Base-by-base conservation (phyloP, 2,113 vertebrate genomes). In the Notechis scutatus region DNA sequence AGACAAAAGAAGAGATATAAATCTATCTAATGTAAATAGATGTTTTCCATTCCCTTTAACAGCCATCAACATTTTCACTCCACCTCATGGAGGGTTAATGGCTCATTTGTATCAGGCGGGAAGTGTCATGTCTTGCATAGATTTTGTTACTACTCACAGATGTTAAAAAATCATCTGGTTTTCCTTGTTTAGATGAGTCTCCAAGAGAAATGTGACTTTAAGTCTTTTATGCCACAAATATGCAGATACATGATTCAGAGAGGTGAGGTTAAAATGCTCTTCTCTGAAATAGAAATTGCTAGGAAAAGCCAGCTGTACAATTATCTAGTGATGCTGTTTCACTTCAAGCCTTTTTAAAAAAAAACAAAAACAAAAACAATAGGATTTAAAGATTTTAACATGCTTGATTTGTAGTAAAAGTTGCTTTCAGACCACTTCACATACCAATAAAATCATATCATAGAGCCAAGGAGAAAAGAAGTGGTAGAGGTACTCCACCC, bases 231-330 rank as follows among this genome's bases (percentile, higher is more conserved):
- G 12, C 61, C 91, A 34, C 0, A 4, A 94, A 89, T 94, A 92
- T 74, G 87, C 64, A 87, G 26, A 88, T 81, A 90, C 26, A 5
- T 92, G 11, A 10, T 9, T 90, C 88, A 0, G 1, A 45, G 42
- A 23, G 55, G 91, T 93, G 94, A 74, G 7, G 11, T 57, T 55
- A 9, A 42, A 89, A 91, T 1, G 4, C 85, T 0, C 57, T 95
- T 94, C 90, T 95, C 90, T 96, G 94, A 95, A 96, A 89, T 0
- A 89, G 87, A 5, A 74, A 15, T 74, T 91, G 50, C 18, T 85
- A 14, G 88, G 88, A 45, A 59, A 5, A 93, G 56, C 18, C 81
- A 90, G 55, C 11, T 91, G 18, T 42, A 56, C 20, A 86, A 29
- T 1, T 90, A 87, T 12, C 42, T 3, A 21, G 56, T 52, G 0